Evolutionary conservation across 35 echinoderm and acorn worm species (phyloP).

Genomic region (Apostichopus japonicus): DNA sequence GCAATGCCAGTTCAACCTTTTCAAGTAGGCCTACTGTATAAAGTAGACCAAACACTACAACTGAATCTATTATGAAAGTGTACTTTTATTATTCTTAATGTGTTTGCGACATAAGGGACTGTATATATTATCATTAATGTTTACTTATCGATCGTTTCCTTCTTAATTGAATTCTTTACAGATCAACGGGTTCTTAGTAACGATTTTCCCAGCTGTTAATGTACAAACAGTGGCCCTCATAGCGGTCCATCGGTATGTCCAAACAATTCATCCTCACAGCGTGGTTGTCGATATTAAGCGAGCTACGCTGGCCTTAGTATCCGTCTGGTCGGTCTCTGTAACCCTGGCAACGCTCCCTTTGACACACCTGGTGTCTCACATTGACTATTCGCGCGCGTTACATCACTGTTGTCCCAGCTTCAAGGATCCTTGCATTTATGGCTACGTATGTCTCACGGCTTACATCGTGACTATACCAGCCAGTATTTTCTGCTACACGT

Average conservation of each 20-base stretch:
- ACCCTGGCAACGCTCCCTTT: slow-evolving; percentile 4
- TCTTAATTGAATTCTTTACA: neutral
- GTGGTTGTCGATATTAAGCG: neutral
- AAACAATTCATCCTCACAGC: neutral
- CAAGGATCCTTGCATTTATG: slow-evolving; percentile 7
- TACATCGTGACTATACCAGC: slow-evolving; percentile 16
- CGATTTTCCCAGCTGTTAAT: slow-evolving; percentile 33
- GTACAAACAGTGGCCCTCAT: slow-evolving; percentile 40
- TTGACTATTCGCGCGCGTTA: neutral
- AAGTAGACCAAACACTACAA: too few species aligned
- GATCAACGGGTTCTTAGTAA: slow-evolving; percentile 34
- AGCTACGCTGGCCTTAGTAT: neutral
- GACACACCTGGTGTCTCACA: neutral
- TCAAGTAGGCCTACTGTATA: too few species aligned
- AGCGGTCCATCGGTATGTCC: slow-evolving; percentile 10
- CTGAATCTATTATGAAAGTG: too few species aligned
- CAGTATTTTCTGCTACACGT: slow-evolving; percentile 3
- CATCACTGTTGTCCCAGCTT: slow-evolving; percentile 20
- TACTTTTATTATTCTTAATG: too few species aligned
- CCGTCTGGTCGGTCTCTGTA: neutral
- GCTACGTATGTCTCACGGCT: slow-evolving; percentile 4
- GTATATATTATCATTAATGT: too few species aligned
- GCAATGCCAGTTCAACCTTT: too few species aligned
- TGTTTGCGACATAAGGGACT: too few species aligned
- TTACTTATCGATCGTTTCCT: too few species aligned